Evolutionary conservation across 1,140 invertebrate species (phyloP).

Genomic region (Macrosteles quadrilineatus): DNA sequence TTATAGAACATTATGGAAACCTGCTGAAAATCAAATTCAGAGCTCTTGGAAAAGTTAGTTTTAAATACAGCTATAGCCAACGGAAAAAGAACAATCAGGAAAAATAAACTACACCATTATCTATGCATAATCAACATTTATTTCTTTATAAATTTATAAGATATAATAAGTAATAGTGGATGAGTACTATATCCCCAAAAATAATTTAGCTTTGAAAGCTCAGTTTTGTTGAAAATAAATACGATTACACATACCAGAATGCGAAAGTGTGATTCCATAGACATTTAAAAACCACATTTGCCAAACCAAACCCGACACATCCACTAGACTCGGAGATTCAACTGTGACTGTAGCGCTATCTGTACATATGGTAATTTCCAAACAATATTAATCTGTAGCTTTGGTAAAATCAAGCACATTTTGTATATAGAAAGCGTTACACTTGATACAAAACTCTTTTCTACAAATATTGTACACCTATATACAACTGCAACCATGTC

Average conservation of each 20-base stretch:
- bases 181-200: neutral
- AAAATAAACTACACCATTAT: too few species aligned
- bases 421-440: conserved; percentile 10
- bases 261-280: neutral
- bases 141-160: conserved; percentile 17
- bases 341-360: neutral
- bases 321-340: too few species aligned
- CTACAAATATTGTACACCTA: conserved; percentile 1
- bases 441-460: conserved; percentile 9
- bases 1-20: too few species aligned
- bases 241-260: neutral
- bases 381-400: conserved; percentile 2
- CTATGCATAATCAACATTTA: conserved; percentile 4
- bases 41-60: too few species aligned
- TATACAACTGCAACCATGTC: neutral
- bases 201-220: conserved; percentile 6
- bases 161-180: conserved; percentile 6
- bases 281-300: neutral
- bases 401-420: conserved; percentile 5
- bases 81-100: too few species aligned
- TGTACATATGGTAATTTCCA: neutral
- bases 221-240: neutral
- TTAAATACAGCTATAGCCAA: too few species aligned
- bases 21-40: too few species aligned
- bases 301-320: neutral